A percentile compares a stretch with the other conserved stretches of the same genome.
These are phyloP conservation scores for human (Homo sapiens) DNA, from an alignment of 2,113 vertebrate genomes.

Conservation along the genomic window GRCh38 chr13:102832501-102833000, in stretches of 20 bases:
- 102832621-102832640: neutral
- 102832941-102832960: neutral
- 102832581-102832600: neutral
- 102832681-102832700: neutral
- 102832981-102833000: neutral
- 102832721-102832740: neutral
- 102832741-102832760: neutral
- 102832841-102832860: neutral
- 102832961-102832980: neutral
- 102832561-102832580: neutral
- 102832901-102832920: neutral
- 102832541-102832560: neutral
- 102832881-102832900: neutral
- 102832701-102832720: neutral
- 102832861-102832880: neutral
- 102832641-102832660: neutral
- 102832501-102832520: neutral
- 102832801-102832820: neutral
- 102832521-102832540: neutral
- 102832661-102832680: neutral
- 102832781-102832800: neutral
- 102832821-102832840: neutral
- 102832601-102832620: neutral
- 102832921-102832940: neutral
- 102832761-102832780: conserved; percentile 4